These are phyloP conservation scores for Dasyprocta punctata DNA, from an alignment of 2,113 vertebrate genomes.

Conservation along the genomic window DNA sequence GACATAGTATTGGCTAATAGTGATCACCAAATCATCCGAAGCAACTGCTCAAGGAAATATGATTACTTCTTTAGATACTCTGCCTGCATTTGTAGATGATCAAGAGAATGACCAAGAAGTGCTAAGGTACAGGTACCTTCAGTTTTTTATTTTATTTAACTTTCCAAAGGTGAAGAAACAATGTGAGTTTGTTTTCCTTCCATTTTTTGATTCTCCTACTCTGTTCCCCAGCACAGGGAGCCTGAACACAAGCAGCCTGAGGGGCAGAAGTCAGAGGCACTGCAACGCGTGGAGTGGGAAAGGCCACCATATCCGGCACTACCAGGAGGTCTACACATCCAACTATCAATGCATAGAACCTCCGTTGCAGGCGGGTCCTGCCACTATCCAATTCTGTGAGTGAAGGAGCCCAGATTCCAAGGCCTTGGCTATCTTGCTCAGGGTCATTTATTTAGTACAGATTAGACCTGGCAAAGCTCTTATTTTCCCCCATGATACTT, in stretches of 20 bases:
- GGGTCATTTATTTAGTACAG: not conserved
- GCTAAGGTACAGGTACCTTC: rapidly evolving
- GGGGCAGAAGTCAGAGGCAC: not conserved
- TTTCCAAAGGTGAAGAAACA: not conserved
- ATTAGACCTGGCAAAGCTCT: not conserved
- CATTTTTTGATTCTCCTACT: not conserved
- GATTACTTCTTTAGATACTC: not conserved
- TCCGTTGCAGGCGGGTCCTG: not conserved
- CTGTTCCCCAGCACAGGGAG: not conserved
- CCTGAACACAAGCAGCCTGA: not conserved
- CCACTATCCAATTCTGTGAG: not conserved
- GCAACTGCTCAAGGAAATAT: not conserved
- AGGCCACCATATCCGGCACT: not conserved
- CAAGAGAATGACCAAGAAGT: not conserved
- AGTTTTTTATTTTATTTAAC: not conserved
- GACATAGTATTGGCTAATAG: slow-evolving; percentile 7
- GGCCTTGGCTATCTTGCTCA: not conserved
- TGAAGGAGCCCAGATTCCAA: not conserved
- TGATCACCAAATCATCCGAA: slow-evolving; percentile 5
- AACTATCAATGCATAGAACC: too few species aligned
- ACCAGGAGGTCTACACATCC: not conserved
- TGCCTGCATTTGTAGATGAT: not conserved
- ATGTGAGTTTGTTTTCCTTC: not conserved
- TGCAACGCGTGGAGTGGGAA: not conserved
- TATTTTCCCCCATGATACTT: not conserved